Evolutionary conservation across 2,797 vertebrate species (phyloP).

Genomic region (Phoeniculus purpureus): DNA sequence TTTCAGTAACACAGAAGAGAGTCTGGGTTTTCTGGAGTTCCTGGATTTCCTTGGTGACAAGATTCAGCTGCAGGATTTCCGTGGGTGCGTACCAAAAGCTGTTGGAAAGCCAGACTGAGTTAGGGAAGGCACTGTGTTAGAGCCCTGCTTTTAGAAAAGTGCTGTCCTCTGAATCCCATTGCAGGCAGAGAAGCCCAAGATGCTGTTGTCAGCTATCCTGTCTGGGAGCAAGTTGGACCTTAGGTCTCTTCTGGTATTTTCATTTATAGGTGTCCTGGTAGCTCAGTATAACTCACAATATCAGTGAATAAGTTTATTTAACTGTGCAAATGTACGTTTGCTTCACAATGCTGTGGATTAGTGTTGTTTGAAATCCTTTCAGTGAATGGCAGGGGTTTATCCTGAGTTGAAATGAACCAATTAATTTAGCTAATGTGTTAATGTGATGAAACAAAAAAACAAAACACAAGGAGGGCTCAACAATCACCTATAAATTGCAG

Average conservation of each 20-base stretch:
- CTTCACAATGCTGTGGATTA: not conserved
- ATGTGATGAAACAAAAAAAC: too few species aligned
- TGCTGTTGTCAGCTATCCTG: not conserved
- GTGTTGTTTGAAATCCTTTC: not conserved
- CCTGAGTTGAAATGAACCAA: too few species aligned
- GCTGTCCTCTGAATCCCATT: not conserved
- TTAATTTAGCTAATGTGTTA: too few species aligned
- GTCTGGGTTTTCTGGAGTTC: constrained; percentile 74
- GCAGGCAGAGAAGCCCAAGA: not conserved
- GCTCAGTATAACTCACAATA: not conserved
- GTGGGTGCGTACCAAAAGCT: constrained; percentile 57
- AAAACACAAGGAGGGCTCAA: too few species aligned
- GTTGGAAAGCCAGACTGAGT: not conserved
- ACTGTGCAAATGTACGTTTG: not conserved
- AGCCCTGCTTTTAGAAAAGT: not conserved
- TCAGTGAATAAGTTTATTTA: not conserved
- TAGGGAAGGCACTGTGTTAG: not conserved
- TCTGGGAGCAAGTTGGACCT: not conserved
- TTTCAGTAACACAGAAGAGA: constrained; percentile 78
- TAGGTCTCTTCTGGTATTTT: not conserved
- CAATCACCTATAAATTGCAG: too few species aligned
- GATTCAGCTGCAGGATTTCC: constrained; percentile 76
- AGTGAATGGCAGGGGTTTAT: too few species aligned
- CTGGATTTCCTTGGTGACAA: constrained; percentile 75
- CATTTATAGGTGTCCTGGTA: not conserved